These are phyloP conservation scores for Mormyrus iriodes DNA, from an alignment of 2,113 vertebrate species.

Conservation along the genomic window DNA sequence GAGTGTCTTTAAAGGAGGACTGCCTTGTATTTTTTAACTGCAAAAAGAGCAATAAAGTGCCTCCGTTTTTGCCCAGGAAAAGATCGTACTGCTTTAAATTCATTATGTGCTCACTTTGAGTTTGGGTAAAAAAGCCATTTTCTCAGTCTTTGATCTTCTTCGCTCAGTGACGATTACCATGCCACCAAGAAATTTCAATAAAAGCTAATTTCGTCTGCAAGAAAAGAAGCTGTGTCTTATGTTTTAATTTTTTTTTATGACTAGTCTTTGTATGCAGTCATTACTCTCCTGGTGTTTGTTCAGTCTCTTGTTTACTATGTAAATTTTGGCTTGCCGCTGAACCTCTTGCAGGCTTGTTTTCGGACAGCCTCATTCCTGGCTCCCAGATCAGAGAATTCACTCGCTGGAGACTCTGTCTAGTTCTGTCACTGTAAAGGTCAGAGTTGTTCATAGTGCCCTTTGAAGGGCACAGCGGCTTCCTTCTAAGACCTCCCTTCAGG, in stretches of 20 bases:
- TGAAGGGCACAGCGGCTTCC: background rate
- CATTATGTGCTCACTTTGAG: background rate
- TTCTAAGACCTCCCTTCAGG: constrained; percentile 3
- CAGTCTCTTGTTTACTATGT: background rate
- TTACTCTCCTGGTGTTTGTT: background rate
- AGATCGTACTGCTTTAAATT: background rate
- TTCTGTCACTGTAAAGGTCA: constrained; percentile 2
- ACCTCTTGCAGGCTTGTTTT: background rate
- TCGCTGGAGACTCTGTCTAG: constrained; percentile 1
- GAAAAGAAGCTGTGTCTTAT: background rate
- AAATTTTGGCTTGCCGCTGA: background rate
- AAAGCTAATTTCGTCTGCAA: background rate
- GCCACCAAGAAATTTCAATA: constrained; percentile 11
- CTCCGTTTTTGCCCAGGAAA: background rate
- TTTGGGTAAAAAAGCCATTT: constrained; percentile 15
- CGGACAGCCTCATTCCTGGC: background rate
- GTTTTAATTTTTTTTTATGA: background rate
- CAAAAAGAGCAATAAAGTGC: background rate
- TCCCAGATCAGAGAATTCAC: constrained; percentile 6
- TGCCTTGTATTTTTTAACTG: background rate
- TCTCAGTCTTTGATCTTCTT: background rate
- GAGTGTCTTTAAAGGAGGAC: constrained; percentile 2
- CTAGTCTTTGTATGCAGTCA: background rate
- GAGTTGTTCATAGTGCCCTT: constrained; percentile 11
- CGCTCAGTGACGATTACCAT: background rate